Evolutionary conservation across 2,797 vertebrate species (phyloP), one percentile per base, ranked within the genome.

Genomic region (Hyperoplus immaculatus): DNA sequence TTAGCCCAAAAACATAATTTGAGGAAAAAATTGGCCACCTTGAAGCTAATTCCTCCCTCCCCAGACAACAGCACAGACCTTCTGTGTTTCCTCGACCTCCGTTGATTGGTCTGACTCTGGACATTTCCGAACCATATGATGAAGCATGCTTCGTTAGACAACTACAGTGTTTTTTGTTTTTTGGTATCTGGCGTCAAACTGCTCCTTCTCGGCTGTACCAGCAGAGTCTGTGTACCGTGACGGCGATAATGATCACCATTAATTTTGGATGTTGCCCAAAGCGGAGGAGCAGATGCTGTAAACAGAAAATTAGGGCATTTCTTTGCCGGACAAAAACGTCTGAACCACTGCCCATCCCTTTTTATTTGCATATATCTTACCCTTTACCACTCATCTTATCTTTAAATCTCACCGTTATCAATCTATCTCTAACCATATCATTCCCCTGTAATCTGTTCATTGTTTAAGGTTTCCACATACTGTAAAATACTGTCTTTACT

Each of bases 181-280:
- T 29, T 29, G 29, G 56, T 56, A 81, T 80, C 81, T 3, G 42
- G 60, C 46, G 5, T 88, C 84, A 88, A 77, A 82, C 87, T 72
- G 83, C 72, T 84, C 66, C 87, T 83, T 85, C 88, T 85, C 68
- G 4, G 64, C 87, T 81, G 80, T 5, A 84, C 79, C 71, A 76
- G 79, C 78, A 59, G 79, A 85, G 56, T 59, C 82, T 81, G 73
- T 85, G 90, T 74, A 85, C 89, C 89, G 70, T 91, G 87, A 90
- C 91, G 59, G 57, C 10, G 82, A 87, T 91, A 94, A 94, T 92
- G 92, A 93, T 92, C 91, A 39, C 88, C 89, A 93, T 94, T 93
- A 78, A 94, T 92, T 90, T 80, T 81, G 89, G 91, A 90, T 82
- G 88, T 88, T 86, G 91, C 89, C 89, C 87, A 86, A 81, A 92